Base-by-base conservation (phyloP, 2,113 vertebrate species). In the Syngnathus floridae region DNA sequence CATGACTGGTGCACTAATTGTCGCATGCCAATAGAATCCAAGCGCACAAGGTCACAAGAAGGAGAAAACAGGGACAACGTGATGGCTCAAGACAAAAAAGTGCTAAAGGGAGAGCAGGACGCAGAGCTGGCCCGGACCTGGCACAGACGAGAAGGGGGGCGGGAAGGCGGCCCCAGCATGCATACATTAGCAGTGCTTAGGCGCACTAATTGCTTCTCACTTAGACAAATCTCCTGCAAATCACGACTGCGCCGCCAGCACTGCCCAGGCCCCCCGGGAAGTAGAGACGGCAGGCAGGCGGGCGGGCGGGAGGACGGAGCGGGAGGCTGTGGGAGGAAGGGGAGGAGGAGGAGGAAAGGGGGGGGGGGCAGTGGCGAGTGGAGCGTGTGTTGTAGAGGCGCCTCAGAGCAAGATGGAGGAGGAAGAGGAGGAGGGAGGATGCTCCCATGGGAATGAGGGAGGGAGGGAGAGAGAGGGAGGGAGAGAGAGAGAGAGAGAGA, bases 141-240 rank as follows among this genome's bases (percentile, higher is more conserved):
- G 82, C 77, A 81, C 69, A 74, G 48, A 73, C 73, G 73, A 73
- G 70, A 41, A 17, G 75, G 75, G 72, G 78, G 70, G 74, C 71
- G 51, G 49, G 61, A 57, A 62, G 59, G 77, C 71, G 52, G 88
- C 78, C 83, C 72, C 81, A 77, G 86, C 86, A 73, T 85, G 87
- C 87, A 90, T 90, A 90, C 86, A 91, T 91, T 91, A 91, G 88
- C 83, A 73, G 85, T 86, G 85, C 87, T 90, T 88, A 83, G 81
- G 83, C 84, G 71, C 90, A 90, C 89, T 91, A 91, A 91, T 91
- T 91, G 90, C 90, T 90, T 91, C 89, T 91, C 90, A 91, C 90
- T 92, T 91, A 91, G 90, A 91, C 90, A 92, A 91, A 91, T 90
- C 89, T 90, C 85, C 87, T 83, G 87, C 86, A 90, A 91, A 91